phyloP scores from a whole-genome alignment of 2,113 vertebrate species.

The Neolamprologus tretocephalus region DNA sequence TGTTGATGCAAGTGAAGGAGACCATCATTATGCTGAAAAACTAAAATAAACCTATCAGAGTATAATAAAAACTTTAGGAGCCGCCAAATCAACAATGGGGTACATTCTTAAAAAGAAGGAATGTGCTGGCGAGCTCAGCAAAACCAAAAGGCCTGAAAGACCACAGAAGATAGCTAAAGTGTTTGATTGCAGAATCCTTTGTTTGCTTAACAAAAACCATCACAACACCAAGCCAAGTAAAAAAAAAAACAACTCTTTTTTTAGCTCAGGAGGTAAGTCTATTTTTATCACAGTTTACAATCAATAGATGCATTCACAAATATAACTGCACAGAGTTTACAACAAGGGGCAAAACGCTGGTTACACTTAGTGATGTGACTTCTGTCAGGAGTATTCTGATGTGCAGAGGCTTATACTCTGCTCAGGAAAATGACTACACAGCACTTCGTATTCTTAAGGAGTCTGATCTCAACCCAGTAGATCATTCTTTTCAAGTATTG shows the following conservation, averaged over 20 bases:
- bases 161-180: neutral
- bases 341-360: neutral
- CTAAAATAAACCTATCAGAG: neutral
- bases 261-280: neutral
- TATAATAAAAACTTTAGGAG: neutral
- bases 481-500: neutral
- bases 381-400: neutral
- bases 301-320: neutral
- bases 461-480: neutral
- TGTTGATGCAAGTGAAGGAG: neutral
- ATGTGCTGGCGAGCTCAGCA: neutral
- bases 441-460: neutral
- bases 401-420: neutral
- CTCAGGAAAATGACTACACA: neutral
- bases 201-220: neutral
- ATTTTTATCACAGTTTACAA: neutral
- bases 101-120: neutral
- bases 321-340: neutral
- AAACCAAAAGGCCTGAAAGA: neutral
- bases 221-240: neutral
- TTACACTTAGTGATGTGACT: neutral
- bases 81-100: neutral
- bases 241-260: fast-evolving
- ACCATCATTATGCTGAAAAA: neutral
- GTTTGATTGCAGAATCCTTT: neutral